A percentile compares a stretch with the other conserved stretches of the same genome.
phyloP scores from a whole-genome alignment of 2,888 invertebrate species.

The Heteromyza rotundicornis region DNA sequence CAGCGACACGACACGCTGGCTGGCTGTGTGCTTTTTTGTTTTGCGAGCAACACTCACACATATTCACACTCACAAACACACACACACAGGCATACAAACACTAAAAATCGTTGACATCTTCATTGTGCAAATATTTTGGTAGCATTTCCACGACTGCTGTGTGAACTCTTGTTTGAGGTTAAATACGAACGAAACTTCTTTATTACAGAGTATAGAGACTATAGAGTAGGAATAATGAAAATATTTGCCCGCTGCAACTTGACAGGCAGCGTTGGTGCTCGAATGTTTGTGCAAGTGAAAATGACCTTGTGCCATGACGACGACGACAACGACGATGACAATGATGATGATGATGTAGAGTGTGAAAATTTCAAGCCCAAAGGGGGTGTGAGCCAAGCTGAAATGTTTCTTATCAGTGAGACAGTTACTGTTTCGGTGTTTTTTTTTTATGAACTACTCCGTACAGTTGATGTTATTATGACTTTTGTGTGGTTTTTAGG shows the following conservation, averaged over 20 bases:
- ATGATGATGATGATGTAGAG: background rate
- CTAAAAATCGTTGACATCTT: slow-evolving; percentile 36
- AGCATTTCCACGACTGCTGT: slow-evolving; percentile 41
- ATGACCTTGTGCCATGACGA: slow-evolving; percentile 33
- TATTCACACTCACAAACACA: too few relatives aligned
- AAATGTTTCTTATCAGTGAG: slow-evolving; percentile 2
- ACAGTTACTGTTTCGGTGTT: background rate
- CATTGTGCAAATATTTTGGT: slow-evolving; percentile 55
- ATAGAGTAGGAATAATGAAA: slow-evolving; percentile 11
- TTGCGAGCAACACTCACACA: too few relatives aligned
- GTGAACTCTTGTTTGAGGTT: slow-evolving; percentile 30
- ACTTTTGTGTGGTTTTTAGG: slow-evolving; percentile 1
- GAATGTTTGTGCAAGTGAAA: slow-evolving; percentile 25
- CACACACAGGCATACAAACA: too few relatives aligned
- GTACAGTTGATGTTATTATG: background rate
- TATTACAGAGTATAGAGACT: background rate
- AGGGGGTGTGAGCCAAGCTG: background rate
- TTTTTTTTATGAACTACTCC: background rate
- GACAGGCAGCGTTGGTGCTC: slow-evolving; percentile 1
- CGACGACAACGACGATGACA: background rate
- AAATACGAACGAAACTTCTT: slow-evolving; percentile 15
- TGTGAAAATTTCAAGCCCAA: background rate
- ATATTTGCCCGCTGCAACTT: slow-evolving; percentile 18
- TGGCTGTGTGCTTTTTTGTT: slow-evolving; percentile 6
- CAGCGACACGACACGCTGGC: slow-evolving; percentile 4